Evolutionary conservation across 2,888 invertebrate species (phyloP).

Genomic region (Enchytraeus crypticus): DNA sequence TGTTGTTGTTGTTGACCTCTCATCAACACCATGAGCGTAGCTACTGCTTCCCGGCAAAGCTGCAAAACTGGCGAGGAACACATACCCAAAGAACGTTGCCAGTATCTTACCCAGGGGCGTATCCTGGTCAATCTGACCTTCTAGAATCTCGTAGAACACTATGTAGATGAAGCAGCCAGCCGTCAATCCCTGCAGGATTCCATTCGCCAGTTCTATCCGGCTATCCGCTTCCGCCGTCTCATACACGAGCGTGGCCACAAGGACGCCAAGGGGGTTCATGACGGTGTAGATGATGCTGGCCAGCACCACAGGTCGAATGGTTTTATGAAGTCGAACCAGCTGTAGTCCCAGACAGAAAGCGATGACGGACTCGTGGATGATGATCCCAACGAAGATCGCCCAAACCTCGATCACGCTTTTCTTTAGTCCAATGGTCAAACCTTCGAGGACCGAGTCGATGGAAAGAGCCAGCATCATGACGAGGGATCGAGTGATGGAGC

Average conservation of each 20-base stretch:
- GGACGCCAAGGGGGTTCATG: conserved; percentile 16
- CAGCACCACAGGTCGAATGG: conserved; percentile 1
- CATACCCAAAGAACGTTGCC: conserved; percentile 13
- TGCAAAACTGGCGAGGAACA: conserved; percentile 6
- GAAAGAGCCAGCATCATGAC: conserved; percentile 19
- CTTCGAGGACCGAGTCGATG: conserved; percentile 19
- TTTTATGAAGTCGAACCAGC: not conserved
- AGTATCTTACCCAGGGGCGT: conserved; percentile 9
- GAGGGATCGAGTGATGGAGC: conserved; percentile 9
- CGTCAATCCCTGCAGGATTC: conserved; percentile 12
- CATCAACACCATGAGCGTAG: not conserved
- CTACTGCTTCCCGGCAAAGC: conserved; percentile 3
- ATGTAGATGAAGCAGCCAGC: conserved; percentile 18
- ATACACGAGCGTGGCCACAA: conserved; percentile 10
- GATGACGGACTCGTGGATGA: conserved; percentile 19
- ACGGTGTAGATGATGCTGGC: conserved; percentile 12
- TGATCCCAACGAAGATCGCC: conserved; percentile 16
- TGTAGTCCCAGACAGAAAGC: conserved; percentile 19
- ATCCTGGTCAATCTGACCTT: conserved; percentile 11
- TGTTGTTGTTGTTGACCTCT: no score
- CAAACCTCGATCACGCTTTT: conserved; percentile 9
- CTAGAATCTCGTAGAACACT: conserved; percentile 16
- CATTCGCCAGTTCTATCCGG: conserved; percentile 7
- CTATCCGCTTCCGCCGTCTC: conserved; percentile 3
- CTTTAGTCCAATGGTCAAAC: conserved; percentile 17